Percentiles rank a stretch among this genome's conserved stretches.
These are phyloP conservation scores for Smithornis capensis DNA, from an alignment of 2,113 vertebrate species.

Conservation along the genomic window DNA sequence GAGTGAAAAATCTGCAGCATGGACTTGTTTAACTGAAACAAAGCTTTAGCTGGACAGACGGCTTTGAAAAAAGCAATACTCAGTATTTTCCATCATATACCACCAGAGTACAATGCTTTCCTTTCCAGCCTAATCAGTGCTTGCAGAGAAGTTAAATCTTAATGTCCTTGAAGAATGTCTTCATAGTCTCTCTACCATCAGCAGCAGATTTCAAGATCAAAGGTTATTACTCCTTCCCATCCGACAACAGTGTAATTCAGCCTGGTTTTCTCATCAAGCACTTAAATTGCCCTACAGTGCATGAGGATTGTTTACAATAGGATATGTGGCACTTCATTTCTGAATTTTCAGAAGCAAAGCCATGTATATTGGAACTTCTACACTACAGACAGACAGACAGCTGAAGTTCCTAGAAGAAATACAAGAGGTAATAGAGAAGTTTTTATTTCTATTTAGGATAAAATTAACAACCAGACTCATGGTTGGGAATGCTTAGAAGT, in stretches of 20 bases:
- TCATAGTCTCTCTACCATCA: neutral
- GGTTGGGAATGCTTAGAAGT: neutral
- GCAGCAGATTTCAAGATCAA: slow-evolving; percentile 4
- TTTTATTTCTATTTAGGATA: neutral
- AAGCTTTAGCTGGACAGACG: neutral
- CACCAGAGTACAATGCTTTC: neutral
- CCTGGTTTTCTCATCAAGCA: slow-evolving; percentile 1
- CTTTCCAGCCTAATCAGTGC: neutral
- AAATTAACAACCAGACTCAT: neutral
- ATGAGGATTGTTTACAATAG: neutral
- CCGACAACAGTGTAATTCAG: neutral
- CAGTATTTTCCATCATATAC: neutral
- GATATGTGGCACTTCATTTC: neutral
- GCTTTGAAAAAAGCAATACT: neutral
- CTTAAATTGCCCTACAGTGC: neutral
- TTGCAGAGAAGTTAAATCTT: neutral
- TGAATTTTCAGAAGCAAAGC: neutral
- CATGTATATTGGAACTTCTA: neutral
- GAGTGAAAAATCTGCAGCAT: neutral
- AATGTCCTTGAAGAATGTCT: neutral
- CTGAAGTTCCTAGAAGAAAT: neutral
- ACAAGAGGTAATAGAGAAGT: neutral
- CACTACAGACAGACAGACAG: neutral
- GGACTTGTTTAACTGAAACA: neutral
- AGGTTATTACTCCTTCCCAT: neutral